A percentile compares a stretch with the other conserved stretches of the same genome.
Conservation (phyloP, 2,888 invertebrate genomes). For the Xylota segnis region DNA sequence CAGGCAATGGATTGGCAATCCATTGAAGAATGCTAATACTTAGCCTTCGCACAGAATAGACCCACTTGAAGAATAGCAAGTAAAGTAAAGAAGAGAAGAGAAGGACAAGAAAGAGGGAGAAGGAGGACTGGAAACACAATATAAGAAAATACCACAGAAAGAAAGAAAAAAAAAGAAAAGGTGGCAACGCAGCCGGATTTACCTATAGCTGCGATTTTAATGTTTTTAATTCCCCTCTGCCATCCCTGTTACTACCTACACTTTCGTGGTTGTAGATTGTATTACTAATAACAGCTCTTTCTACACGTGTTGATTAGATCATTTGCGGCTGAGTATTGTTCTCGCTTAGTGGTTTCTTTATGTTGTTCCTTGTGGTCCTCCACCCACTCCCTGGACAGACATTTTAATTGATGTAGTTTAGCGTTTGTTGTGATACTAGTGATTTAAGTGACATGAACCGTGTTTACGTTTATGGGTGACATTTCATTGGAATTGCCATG, state of each 20-base stretch:
- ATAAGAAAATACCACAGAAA: conserved; percentile 19
- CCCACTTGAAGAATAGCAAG: conserved; percentile 35
- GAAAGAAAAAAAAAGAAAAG: background rate
- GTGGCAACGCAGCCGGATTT: conserved; percentile 50
- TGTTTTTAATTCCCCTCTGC: background rate
- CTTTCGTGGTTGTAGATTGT: conserved; percentile 39
- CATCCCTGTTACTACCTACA: background rate
- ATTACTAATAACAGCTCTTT: conserved; percentile 58
- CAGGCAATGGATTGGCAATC: conserved; percentile 53
- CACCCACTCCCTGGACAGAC: conserved; percentile 17
- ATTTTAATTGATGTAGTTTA: conserved; percentile 47
- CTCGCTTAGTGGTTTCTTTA: conserved; percentile 31
- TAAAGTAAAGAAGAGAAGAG: background rate
- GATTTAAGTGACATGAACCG: background rate
- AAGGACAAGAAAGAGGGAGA: background rate
- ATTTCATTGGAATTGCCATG: background rate
- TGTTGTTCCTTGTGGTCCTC: background rate
- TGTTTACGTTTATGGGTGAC: background rate
- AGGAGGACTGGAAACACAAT: background rate
- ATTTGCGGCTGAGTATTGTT: conserved; percentile 37
- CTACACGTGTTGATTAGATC: conserved; percentile 70
- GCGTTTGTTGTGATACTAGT: background rate
- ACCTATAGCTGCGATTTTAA: conserved; percentile 5
- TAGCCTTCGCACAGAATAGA: conserved; percentile 59
- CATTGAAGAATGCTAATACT: conserved; percentile 58